Percentiles rank a stretch among this genome's conserved stretches.
These are phyloP conservation scores for Apamea sordens DNA, from an alignment of 2,888 invertebrate genomes.

Conservation along the genomic window DNA sequence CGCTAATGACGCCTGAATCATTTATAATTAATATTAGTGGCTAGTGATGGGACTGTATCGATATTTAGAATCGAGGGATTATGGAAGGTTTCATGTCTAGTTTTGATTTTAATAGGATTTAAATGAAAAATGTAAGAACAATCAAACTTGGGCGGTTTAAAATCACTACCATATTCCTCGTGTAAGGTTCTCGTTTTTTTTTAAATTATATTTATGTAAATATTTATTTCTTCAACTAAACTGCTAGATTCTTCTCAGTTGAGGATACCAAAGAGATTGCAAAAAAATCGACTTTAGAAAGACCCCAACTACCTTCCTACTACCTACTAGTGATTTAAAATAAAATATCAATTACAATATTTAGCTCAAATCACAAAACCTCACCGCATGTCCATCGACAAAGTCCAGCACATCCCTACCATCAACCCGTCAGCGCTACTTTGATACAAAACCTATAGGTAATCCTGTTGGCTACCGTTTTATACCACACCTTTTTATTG, in stretches of 20 bases:
- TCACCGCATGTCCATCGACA: constrained; percentile 42
- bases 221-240: neutral
- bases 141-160: neutral
- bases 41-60: constrained; percentile 62
- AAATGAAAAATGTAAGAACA: neutral
- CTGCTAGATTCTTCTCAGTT: neutral
- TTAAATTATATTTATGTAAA: neutral
- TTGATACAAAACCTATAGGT: constrained; percentile 83
- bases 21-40: constrained; percentile 73
- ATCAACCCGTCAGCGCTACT: constrained; percentile 79
- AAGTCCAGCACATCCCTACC: constrained; percentile 67
- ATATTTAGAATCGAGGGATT: neutral
- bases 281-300: neutral
- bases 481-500: constrained; percentile 80
- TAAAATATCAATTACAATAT: neutral
- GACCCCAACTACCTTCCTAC: no score
- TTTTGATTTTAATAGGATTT: neutral
- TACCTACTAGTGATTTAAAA: no score
- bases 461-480: constrained; percentile 88
- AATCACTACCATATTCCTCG: neutral
- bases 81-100: no score
- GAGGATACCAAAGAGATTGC: neutral
- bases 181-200: no score
- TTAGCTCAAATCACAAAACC: neutral
- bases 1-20: constrained; percentile 80